phyloP scores from a whole-genome alignment of 1,140 invertebrate genomes.

The Rhynchophorus ferrugineus region DNA sequence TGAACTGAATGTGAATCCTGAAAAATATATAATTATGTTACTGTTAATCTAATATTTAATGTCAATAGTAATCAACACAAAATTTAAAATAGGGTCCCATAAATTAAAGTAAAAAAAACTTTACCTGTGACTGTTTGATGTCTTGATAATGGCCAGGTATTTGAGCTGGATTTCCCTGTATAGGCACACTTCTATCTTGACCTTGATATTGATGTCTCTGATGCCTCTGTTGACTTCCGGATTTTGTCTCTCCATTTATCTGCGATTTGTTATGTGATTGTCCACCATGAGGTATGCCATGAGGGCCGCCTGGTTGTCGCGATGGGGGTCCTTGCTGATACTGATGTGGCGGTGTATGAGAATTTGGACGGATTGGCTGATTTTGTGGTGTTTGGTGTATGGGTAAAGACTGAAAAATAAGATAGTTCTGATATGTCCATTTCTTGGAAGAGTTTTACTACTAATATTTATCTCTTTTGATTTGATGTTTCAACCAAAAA shows the following conservation, averaged over 20 bases:
- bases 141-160: slow-evolving; percentile 29
- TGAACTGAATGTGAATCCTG: neutral
- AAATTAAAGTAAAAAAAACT: slow-evolving; percentile 1
- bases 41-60: neutral
- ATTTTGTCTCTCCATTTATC: slow-evolving; percentile 34
- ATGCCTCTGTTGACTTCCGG: slow-evolving; percentile 27
- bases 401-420: neutral
- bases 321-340: slow-evolving; percentile 34
- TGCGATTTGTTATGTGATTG: slow-evolving; percentile 22
- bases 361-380: slow-evolving; percentile 28
- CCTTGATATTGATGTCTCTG: slow-evolving; percentile 19
- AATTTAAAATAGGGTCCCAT: neutral
- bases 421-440: neutral
- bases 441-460: neutral
- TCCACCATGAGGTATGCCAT: slow-evolving; percentile 10
- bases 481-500: no score
- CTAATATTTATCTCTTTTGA: neutral
- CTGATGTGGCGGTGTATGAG: slow-evolving; percentile 30
- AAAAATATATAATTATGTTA: neutral
- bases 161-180: slow-evolving; percentile 32
- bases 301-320: slow-evolving; percentile 8
- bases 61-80: neutral
- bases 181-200: slow-evolving; percentile 23
- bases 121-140: slow-evolving; percentile 2
- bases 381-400: neutral